Evolutionary conservation across 2,797 vertebrate genomes (phyloP).

Genomic region (Channa striata): DNA sequence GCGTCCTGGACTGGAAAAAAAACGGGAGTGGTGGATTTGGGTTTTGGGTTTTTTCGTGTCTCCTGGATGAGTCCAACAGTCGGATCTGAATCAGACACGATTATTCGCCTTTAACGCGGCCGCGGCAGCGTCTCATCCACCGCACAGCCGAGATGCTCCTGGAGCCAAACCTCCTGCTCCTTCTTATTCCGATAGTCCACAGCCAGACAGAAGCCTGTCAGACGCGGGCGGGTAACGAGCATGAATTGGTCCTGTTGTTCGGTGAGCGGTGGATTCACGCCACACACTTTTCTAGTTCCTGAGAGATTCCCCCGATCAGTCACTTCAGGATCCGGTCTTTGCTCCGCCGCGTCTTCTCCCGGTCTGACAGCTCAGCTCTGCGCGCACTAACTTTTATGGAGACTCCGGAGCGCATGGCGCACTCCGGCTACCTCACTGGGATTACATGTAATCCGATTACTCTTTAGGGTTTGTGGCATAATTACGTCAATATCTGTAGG

Average conservation of each 20-base stretch:
- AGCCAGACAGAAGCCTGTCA: not conserved
- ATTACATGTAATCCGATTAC: constrained; percentile 58
- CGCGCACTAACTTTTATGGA: constrained; percentile 78
- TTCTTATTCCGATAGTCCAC: constrained; percentile 40
- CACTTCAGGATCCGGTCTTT: constrained; percentile 20
- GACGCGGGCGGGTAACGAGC: not conserved
- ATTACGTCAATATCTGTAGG: not conserved
- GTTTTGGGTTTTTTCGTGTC: not conserved
- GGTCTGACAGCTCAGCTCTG: constrained; percentile 64
- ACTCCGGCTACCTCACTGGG: constrained; percentile 13
- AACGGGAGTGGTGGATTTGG: constrained; percentile 2
- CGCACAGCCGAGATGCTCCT: constrained; percentile 15
- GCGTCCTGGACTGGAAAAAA: constrained; percentile 39
- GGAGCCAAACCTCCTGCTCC: constrained; percentile 23
- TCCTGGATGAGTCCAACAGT: constrained; percentile 3
- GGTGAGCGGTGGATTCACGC: not conserved
- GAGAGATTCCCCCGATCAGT: constrained; percentile 26
- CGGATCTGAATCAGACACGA: constrained; percentile 5
- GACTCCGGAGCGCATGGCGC: constrained; percentile 63
- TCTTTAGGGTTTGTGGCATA: fast-evolving
- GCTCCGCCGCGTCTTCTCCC: constrained; percentile 54
- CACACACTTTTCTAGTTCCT: not conserved
- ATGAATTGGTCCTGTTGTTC: constrained; percentile 22
- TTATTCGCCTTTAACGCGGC: constrained; percentile 2
- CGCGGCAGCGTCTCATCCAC: constrained; percentile 32